Evolutionary conservation across 1,140 invertebrate species (phyloP).

Genomic region (Phocides pigmalion): DNA sequence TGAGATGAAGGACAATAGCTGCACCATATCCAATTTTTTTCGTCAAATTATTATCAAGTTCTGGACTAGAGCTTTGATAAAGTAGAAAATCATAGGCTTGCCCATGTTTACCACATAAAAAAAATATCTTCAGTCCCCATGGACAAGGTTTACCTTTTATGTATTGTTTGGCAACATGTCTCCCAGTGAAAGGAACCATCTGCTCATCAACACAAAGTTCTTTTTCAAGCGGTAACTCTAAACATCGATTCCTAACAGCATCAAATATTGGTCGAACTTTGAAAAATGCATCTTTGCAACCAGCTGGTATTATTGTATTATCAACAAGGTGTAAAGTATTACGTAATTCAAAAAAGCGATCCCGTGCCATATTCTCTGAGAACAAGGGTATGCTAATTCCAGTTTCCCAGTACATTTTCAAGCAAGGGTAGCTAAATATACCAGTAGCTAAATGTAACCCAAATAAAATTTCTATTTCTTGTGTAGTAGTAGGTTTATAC

Average conservation of each 20-base stretch:
- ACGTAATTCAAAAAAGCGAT: constrained; percentile 51
- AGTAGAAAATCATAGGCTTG: constrained; percentile 47
- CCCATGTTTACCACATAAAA: constrained; percentile 48
- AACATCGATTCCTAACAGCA: constrained; percentile 47
- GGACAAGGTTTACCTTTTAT: constrained; percentile 49
- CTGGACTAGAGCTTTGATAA: constrained; percentile 48
- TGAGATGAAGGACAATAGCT: constrained; percentile 48
- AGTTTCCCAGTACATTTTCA: constrained; percentile 51
- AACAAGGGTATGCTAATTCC: constrained; percentile 44
- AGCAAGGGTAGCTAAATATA: constrained; percentile 42
- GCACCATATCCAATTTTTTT: constrained; percentile 49
- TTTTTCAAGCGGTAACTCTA: constrained; percentile 48
- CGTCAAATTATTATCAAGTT: constrained; percentile 44
- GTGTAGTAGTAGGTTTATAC: constrained; percentile 43
- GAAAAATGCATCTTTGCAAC: constrained; percentile 46
- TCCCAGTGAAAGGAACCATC: constrained; percentile 52
- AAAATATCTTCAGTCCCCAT: constrained; percentile 47
- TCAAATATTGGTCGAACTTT: constrained; percentile 52
- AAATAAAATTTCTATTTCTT: constrained; percentile 49
- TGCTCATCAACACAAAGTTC: constrained; percentile 50
- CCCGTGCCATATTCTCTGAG: constrained; percentile 46
- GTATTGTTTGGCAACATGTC: constrained; percentile 47
- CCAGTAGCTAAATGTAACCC: constrained; percentile 49
- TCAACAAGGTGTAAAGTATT: constrained; percentile 53
- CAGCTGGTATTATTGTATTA: constrained; percentile 43